phyloP scores from a whole-genome alignment of 64 coral and sea anemone species.

The Stichodactyla helianthus region DNA sequence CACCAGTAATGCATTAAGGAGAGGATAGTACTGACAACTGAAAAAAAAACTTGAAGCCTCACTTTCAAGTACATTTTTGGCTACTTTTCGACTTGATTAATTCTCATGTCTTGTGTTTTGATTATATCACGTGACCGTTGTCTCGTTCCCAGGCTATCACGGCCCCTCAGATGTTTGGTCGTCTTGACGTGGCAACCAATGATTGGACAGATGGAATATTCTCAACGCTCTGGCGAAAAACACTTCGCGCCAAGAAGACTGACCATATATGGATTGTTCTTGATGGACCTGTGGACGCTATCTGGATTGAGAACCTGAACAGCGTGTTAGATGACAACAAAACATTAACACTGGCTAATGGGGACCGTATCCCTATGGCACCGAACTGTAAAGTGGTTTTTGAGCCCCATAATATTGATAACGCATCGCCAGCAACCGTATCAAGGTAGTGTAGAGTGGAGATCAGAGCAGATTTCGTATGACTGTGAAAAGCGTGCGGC shows the following conservation, averaged over 20 bases:
- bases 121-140: not conserved
- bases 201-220: conserved; percentile 99
- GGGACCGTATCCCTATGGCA: conserved; percentile 91
- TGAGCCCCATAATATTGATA: conserved; percentile 95
- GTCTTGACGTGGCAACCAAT: conserved; percentile 92
- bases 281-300: conserved; percentile 91
- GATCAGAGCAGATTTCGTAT: too few species aligned
- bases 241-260: conserved; percentile 87
- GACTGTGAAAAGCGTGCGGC: too few species aligned
- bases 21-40: not conserved
- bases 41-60: not conserved
- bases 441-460: conserved; percentile 48
- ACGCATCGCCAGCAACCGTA: conserved; percentile 89
- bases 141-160: conserved; percentile 72
- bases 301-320: conserved; percentile 98
- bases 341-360: conserved; percentile 85
- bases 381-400: conserved; percentile 86
- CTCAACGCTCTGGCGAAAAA: conserved; percentile 91
- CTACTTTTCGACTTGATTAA: too few species aligned
- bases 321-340: conserved; percentile 96
- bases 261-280: conserved; percentile 99
- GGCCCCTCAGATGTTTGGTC: conserved; percentile 98
- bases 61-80: not conserved
- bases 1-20: not conserved
- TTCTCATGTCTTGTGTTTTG: too few species aligned